phyloP scores from a whole-genome alignment of 2,113 vertebrate species.

The Motacilla alba region DNA sequence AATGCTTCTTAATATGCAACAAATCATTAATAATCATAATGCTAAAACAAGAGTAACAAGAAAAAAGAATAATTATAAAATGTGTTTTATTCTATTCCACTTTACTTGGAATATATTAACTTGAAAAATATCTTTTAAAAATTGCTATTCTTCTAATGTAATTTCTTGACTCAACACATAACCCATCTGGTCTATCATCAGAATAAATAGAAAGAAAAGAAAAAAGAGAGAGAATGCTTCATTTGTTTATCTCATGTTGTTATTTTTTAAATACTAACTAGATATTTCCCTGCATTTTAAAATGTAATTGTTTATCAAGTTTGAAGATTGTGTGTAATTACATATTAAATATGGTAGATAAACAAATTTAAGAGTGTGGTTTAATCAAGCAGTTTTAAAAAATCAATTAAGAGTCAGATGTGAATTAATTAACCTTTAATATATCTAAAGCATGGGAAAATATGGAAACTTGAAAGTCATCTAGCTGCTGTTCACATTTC shows the following conservation, averaged over 20 bases:
- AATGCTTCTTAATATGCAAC: not conserved
- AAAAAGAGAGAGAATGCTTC: not conserved
- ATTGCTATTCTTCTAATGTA: not conserved
- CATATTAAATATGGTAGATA: not conserved
- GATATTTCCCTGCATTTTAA: not conserved
- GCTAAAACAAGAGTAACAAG: not conserved
- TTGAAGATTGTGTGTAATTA: not conserved
- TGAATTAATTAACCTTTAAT: constrained; percentile 29
- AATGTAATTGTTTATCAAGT: not conserved
- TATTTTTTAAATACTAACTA: not conserved
- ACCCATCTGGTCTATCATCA: not conserved
- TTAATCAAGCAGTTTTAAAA: not conserved
- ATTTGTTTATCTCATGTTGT: not conserved
- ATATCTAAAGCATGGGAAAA: not conserved
- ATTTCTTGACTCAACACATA: not conserved
- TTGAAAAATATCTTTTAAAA: not conserved
- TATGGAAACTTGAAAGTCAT: not conserved
- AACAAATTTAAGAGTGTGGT: not conserved
- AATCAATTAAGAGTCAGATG: not conserved
- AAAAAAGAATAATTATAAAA: not conserved
- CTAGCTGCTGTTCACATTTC: not conserved
- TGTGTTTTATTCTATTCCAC: not conserved
- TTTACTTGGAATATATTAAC: not conserved
- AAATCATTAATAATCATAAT: not conserved
- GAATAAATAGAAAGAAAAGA: not conserved